A percentile compares a stretch with the other conserved stretches of the same genome.
phyloP scores from a whole-genome alignment of 35 echinoderm and acorn worm species.

The Eucidaris tribuloides region DNA sequence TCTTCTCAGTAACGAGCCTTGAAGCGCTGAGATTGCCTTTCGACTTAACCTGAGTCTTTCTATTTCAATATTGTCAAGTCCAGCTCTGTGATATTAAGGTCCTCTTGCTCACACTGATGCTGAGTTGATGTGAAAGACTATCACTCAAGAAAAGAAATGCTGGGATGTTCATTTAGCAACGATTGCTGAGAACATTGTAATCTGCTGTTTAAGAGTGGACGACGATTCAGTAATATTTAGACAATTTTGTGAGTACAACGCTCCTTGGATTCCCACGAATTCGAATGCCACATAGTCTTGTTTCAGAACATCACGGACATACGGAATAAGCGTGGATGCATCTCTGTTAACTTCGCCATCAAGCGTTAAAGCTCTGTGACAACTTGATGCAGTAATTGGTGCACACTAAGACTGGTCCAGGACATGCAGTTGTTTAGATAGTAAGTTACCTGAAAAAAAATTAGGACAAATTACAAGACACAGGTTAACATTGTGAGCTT shows the following conservation, averaged over 20 bases:
- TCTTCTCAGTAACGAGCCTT: background rate
- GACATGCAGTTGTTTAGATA: conserved; percentile 33
- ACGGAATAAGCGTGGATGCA: conserved; percentile 24
- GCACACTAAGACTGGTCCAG: conserved; percentile 31
- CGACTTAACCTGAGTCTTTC: background rate
- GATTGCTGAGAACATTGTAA: background rate
- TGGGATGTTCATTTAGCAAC: background rate
- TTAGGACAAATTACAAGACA: too few species aligned
- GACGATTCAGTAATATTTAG: conserved; percentile 59
- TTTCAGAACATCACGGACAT: conserved; percentile 40
- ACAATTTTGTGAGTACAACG: conserved; percentile 27
- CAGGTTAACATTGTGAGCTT: too few species aligned
- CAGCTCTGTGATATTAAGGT: background rate
- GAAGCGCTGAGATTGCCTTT: background rate
- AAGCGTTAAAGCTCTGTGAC: conserved; percentile 45
- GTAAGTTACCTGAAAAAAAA: conserved; percentile 49
- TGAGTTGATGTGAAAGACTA: background rate
- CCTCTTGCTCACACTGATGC: background rate
- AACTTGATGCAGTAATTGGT: conserved; percentile 40
- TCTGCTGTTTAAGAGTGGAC: conserved; percentile 16
- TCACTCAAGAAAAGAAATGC: conserved; percentile 6
- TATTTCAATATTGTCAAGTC: background rate
- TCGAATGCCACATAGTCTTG: conserved; percentile 44
- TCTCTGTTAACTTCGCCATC: conserved; percentile 63
- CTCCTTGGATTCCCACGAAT: conserved; percentile 24